Evolutionary conservation across 2,888 invertebrate genomes (phyloP).

Genomic region (Meandrusa payeni): DNA sequence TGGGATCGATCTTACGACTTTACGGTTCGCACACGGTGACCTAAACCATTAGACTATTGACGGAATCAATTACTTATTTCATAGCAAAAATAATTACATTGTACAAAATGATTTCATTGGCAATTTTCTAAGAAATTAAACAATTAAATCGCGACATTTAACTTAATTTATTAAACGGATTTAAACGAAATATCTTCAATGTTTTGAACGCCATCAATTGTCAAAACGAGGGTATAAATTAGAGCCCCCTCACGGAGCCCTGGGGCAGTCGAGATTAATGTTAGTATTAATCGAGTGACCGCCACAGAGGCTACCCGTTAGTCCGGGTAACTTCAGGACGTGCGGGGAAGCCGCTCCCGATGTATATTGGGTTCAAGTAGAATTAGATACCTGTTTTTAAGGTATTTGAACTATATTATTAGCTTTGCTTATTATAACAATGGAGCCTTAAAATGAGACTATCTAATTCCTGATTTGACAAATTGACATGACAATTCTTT

Average conservation of each 20-base stretch:
- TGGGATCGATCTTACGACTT: too few relatives aligned
- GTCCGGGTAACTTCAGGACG: constrained; percentile 17
- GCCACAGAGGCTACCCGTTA: constrained; percentile 38
- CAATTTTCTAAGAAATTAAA: constrained; percentile 7
- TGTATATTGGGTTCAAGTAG: constrained; percentile 10
- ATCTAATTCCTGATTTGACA: too few relatives aligned
- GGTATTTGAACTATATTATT: too few relatives aligned
- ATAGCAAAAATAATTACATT: too few relatives aligned
- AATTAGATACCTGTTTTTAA: not conserved
- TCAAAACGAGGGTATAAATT: constrained; percentile 75
- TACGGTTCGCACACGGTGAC: too few relatives aligned
- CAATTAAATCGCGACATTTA: constrained; percentile 12
- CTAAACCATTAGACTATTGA: too few relatives aligned
- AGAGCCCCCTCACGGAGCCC: constrained; percentile 48
- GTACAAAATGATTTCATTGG: too few relatives aligned
- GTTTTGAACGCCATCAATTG: constrained; percentile 70
- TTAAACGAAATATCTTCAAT: constrained; percentile 48
- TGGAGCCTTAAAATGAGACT: too few relatives aligned
- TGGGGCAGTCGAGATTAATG: constrained; percentile 69
- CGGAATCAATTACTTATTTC: too few relatives aligned
- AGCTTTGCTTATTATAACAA: too few relatives aligned
- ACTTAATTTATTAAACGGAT: constrained; percentile 24
- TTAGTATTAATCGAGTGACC: constrained; percentile 78
- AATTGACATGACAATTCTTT: too few relatives aligned
- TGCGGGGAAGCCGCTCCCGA: constrained; percentile 10